Percentiles rank a stretch among this genome's conserved stretches.
phyloP scores from a whole-genome alignment of 1,140 invertebrate species.

The Cyphomyrmex costatus region DNA sequence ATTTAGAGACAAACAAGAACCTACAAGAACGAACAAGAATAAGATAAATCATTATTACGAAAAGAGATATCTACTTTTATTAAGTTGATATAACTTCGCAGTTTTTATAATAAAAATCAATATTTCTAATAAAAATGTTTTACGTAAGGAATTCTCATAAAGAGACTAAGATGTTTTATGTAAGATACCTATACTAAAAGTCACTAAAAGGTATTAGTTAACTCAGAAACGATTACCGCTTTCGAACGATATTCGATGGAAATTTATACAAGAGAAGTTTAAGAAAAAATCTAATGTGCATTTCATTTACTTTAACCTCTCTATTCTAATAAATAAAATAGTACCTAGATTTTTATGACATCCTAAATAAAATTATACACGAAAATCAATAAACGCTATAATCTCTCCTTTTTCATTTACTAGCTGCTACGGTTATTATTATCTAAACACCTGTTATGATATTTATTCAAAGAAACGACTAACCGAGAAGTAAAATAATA shows the following conservation, averaged over 20 bases:
- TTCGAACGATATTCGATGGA: neutral
- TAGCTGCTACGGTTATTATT: neutral
- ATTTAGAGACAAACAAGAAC: neutral
- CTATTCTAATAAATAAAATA: neutral
- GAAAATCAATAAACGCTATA: neutral
- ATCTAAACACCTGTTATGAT: neutral
- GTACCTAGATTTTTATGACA: neutral
- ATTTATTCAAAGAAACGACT: neutral
- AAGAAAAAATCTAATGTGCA: neutral
- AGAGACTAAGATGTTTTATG: neutral
- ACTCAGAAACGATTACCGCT: neutral
- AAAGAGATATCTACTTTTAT: neutral
- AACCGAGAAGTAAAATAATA: conserved; percentile 25
- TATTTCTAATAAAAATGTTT: neutral
- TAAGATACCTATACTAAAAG: neutral
- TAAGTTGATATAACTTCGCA: neutral
- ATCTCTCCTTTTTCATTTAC: neutral
- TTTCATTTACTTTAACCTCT: conserved; percentile 1
- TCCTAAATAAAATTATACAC: neutral
- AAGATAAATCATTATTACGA: neutral
- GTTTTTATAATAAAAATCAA: conserved; percentile 12
- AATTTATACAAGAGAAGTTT: neutral
- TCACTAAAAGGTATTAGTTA: neutral
- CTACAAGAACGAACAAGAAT: neutral
- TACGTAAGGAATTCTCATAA: neutral